Conservation (phyloP, 2,888 invertebrate genomes). For the Ophion slaviceki region DNA sequence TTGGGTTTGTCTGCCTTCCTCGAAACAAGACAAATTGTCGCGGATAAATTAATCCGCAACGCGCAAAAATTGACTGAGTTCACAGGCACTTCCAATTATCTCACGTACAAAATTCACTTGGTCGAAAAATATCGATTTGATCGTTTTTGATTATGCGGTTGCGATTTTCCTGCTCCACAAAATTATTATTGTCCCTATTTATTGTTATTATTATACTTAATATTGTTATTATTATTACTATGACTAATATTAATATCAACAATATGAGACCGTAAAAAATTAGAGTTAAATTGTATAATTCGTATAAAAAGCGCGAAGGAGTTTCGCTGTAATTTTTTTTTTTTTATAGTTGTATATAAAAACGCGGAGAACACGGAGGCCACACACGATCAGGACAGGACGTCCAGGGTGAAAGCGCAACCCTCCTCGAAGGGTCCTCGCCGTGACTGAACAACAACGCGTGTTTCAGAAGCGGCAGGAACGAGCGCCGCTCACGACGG, state of each 20-base stretch:
- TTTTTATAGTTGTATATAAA: conserved; percentile 36
- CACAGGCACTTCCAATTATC: neutral
- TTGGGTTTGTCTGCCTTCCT: too few relatives aligned
- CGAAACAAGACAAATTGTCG: too few relatives aligned
- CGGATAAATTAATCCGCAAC: neutral
- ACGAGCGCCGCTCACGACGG: conserved; percentile 74
- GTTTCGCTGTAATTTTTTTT: conserved; percentile 38
- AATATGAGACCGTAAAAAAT: conserved; percentile 47
- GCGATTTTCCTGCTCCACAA: neutral
- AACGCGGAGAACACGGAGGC: conserved; percentile 39
- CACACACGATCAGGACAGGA: conserved; percentile 6
- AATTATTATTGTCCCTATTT: neutral
- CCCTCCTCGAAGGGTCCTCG: conserved; percentile 78
- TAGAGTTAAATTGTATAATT: conserved; percentile 49
- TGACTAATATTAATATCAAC: conserved; percentile 24
- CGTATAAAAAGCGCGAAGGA: neutral
- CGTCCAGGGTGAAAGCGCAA: conserved; percentile 67
- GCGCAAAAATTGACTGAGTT: neutral
- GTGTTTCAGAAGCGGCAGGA: conserved; percentile 73
- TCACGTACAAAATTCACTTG: neutral
- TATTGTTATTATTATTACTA: neutral
- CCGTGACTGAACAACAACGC: conserved; percentile 75
- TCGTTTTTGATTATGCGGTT: neutral
- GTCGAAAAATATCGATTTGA: conserved; percentile 25
- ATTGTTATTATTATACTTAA: neutral